phyloP scores from a whole-genome alignment of 2,113 vertebrate species.

The Crotalus horridus region DNA sequence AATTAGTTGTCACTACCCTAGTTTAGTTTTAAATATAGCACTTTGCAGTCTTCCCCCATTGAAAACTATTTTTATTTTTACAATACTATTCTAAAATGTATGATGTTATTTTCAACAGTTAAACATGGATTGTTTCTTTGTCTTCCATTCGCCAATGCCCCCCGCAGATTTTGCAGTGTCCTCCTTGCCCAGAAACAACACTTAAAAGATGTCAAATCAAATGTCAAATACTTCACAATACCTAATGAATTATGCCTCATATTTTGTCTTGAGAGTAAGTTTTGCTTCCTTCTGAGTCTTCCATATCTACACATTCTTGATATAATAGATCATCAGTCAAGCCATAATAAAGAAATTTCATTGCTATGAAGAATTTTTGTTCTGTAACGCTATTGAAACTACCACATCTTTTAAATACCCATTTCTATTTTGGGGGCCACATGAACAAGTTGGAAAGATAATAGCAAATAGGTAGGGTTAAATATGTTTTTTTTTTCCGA shows the following conservation, averaged over 20 bases:
- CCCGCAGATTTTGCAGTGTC: background rate
- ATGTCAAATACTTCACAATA: background rate
- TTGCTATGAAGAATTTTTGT: background rate
- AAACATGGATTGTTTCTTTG: background rate
- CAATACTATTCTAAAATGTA: background rate
- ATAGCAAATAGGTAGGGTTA: background rate
- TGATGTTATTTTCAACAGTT: background rate
- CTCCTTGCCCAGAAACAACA: background rate
- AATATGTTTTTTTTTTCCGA: too few species aligned
- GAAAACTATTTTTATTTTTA: background rate
- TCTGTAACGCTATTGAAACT: background rate
- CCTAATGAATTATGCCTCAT: background rate
- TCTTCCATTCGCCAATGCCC: background rate
- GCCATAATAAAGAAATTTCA: background rate
- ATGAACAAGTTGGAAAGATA: background rate
- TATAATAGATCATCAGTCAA: background rate
- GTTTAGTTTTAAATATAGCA: slow-evolving; percentile 21
- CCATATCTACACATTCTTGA: background rate
- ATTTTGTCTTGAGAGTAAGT: background rate
- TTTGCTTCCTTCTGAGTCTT: background rate
- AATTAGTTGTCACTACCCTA: slow-evolving; percentile 36
- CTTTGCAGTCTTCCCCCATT: background rate
- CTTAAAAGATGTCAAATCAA: background rate
- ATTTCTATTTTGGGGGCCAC: background rate
- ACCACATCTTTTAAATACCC: background rate